These are phyloP conservation scores for Mizuhopecten yessoensis DNA, from an alignment of 1,140 invertebrate species.

Conservation along the genomic window DNA sequence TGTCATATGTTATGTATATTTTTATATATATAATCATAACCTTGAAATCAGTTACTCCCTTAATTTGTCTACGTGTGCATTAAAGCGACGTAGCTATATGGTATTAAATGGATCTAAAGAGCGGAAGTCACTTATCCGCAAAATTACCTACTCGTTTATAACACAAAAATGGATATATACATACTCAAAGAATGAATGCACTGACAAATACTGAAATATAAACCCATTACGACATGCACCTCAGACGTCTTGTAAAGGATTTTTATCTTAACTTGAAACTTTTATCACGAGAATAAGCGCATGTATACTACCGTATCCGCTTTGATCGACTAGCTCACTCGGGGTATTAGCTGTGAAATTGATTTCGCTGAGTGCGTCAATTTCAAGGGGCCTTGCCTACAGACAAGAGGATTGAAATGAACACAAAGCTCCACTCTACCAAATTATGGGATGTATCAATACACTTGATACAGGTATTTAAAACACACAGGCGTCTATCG, in stretches of 20 bases:
- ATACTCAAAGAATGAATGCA: too few species aligned
- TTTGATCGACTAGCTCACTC: neutral
- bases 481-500: neutral
- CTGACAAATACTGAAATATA: neutral
- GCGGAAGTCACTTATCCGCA: neutral
- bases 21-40: too few species aligned
- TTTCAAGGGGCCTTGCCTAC: neutral
- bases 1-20: too few species aligned
- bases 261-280: neutral
- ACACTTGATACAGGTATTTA: neutral
- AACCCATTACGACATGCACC: neutral
- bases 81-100: too few species aligned
- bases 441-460: neutral
- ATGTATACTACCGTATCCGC: neutral
- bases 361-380: neutral
- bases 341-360: neutral
- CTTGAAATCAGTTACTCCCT: too few species aligned
- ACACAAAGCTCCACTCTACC: neutral
- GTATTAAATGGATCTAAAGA: neutral
- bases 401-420: neutral
- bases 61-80: too few species aligned
- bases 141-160: neutral
- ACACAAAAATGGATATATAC: neutral
- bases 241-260: neutral
- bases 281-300: neutral